phyloP scores from a whole-genome alignment of 2,888 invertebrate species.

The Agelastica alni region DNA sequence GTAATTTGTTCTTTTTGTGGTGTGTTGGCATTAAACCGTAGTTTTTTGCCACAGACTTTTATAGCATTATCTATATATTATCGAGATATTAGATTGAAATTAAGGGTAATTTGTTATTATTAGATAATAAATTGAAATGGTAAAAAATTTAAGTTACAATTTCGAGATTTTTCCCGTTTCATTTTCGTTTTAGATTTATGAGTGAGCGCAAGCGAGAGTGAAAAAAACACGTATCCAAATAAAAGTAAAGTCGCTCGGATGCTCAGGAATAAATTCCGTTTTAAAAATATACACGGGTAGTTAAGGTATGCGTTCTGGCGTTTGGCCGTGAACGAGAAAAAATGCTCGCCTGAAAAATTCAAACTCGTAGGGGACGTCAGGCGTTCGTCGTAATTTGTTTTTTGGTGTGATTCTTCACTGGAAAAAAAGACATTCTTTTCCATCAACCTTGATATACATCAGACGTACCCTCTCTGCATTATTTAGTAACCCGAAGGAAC shows the following conservation, averaged over 20 bases:
- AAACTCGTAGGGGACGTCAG: constrained; percentile 29
- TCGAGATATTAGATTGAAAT: no score
- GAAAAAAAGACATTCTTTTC: constrained; percentile 47
- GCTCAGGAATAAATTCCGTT: constrained; percentile 28
- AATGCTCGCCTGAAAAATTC: constrained; percentile 40
- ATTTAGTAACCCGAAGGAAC: constrained; percentile 50
- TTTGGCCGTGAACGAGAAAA: constrained; percentile 26
- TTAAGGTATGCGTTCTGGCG: constrained; percentile 34
- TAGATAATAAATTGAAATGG: no score
- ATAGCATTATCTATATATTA: no score
- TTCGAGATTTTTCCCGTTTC: no score
- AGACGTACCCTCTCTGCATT: constrained; percentile 50
- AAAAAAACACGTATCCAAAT: background rate
- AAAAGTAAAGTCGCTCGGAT: constrained; percentile 27
- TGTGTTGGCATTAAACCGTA: no score
- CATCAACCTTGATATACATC: constrained; percentile 52
- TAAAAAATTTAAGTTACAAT: no score
- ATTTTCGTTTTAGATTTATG: no score
- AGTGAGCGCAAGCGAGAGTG: no score
- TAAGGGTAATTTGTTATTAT: no score
- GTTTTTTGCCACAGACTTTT: no score
- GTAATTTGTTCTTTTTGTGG: no score
- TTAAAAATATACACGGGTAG: constrained; percentile 18
- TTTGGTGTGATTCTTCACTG: constrained; percentile 47
- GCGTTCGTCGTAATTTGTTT: constrained; percentile 34